Conservation (phyloP, 2,113 vertebrate genomes). For the Lophura nycthemera region DNA sequence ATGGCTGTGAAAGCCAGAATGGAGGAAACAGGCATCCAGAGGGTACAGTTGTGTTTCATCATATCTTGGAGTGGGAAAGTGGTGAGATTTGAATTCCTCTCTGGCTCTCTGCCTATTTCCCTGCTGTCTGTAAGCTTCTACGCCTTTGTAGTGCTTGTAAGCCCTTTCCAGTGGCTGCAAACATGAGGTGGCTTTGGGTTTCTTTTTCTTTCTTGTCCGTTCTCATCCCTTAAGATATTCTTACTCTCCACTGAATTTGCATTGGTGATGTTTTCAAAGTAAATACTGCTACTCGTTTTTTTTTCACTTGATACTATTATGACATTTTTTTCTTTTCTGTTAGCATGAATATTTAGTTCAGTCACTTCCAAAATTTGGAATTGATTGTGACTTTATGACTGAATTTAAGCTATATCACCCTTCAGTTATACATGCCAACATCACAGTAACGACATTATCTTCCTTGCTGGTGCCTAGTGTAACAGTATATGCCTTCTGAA, state of each 20-base stretch:
- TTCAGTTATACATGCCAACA: rapidly evolving
- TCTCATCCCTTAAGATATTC: neutral
- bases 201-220: neutral
- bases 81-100: neutral
- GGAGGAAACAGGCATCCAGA: neutral
- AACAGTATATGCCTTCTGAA: neutral
- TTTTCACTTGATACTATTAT: neutral
- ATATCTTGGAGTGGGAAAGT: neutral
- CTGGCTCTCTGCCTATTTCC: neutral
- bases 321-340: rapidly evolving
- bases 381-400: neutral
- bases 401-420: neutral
- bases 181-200: neutral
- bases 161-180: neutral
- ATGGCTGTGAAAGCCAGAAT: neutral
- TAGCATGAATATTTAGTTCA: neutral
- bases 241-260: neutral
- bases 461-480: neutral
- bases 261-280: neutral
- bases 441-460: neutral
- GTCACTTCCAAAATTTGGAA: neutral
- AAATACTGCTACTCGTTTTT: neutral
- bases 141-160: too few relatives aligned
- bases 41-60: neutral
- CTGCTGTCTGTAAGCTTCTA: neutral